These are phyloP conservation scores for Diprion similis DNA, from an alignment of 1,140 invertebrate species.

Conservation along the genomic window DNA sequence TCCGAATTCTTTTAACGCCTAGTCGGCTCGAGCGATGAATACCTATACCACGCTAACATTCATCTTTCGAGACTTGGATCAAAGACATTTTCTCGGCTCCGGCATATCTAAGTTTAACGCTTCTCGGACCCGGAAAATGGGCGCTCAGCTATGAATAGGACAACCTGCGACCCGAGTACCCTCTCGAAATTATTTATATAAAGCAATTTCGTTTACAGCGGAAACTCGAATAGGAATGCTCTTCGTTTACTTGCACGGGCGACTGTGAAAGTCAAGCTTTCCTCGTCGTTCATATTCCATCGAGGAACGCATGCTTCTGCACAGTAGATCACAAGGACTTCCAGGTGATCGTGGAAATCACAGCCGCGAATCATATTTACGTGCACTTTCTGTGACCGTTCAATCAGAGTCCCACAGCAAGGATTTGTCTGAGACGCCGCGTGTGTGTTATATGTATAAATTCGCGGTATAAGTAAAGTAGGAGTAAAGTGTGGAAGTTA, in stretches of 20 bases:
- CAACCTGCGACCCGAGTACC: slow-evolving; percentile 40
- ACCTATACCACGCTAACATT: slow-evolving; percentile 6
- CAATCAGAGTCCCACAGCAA: not conserved
- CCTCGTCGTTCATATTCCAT: too few relatives aligned
- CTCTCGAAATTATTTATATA: slow-evolving; percentile 42
- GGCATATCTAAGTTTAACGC: slow-evolving; percentile 45
- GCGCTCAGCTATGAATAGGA: slow-evolving; percentile 50
- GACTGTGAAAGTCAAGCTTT: too few relatives aligned
- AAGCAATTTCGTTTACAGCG: slow-evolving; percentile 29
- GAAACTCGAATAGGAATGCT: not conserved
- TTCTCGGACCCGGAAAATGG: slow-evolving; percentile 52
- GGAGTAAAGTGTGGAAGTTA: slow-evolving; percentile 61
- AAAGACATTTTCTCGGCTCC: slow-evolving; percentile 34
- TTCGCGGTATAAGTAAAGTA: slow-evolving; percentile 43
- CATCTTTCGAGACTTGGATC: slow-evolving; percentile 20
- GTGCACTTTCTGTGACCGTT: too few relatives aligned
- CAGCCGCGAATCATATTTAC: too few relatives aligned
- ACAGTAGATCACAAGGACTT: not conserved
- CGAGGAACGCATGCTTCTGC: too few relatives aligned
- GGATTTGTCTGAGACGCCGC: slow-evolving; percentile 6
- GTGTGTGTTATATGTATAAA: not conserved
- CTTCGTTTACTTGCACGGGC: too few relatives aligned
- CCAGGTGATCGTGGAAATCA: not conserved
- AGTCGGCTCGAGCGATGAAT: too few relatives aligned
- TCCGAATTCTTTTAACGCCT: too few relatives aligned